Evolutionary conservation across 2,888 invertebrate species (phyloP).

Genomic region (Apamea crenata): DNA sequence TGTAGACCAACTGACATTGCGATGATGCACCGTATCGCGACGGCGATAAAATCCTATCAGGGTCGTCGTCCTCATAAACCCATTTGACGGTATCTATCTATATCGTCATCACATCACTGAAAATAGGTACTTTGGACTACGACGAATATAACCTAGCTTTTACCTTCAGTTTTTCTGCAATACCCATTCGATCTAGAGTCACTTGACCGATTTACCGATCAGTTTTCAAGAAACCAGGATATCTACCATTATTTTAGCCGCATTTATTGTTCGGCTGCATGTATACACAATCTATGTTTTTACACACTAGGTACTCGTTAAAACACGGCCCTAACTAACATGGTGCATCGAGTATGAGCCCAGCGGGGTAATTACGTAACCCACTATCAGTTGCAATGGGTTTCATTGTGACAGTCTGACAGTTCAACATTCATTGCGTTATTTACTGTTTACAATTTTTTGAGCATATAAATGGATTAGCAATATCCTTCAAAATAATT

Average conservation of each 20-base stretch:
- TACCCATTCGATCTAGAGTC: neutral
- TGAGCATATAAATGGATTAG: neutral
- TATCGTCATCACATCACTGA: constrained; percentile 34
- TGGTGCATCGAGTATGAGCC: neutral
- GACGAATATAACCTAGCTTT: constrained; percentile 19
- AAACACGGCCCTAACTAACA: neutral
- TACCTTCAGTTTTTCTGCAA: neutral
- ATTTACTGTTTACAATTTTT: neutral
- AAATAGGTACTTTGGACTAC: constrained; percentile 13
- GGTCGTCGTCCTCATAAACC: constrained; percentile 55
- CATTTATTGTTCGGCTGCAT: neutral
- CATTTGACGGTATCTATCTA: constrained; percentile 39
- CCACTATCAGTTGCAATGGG: neutral
- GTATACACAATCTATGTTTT: neutral
- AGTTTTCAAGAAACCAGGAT: constrained; percentile 1
- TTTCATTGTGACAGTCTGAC: neutral
- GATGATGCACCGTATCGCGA: constrained; percentile 15
- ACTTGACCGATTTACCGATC: neutral
- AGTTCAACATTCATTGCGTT: neutral
- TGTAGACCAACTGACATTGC: constrained; percentile 12
- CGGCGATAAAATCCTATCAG: constrained; percentile 45
- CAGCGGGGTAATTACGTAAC: neutral
- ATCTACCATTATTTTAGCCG: neutral
- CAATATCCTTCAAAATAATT: neutral
- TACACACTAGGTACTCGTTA: neutral